Evolutionary conservation across 2,797 vertebrate species (phyloP), one percentile per base, ranked within the genome.

Genomic region (Sarcophilus harrisii): DNA sequence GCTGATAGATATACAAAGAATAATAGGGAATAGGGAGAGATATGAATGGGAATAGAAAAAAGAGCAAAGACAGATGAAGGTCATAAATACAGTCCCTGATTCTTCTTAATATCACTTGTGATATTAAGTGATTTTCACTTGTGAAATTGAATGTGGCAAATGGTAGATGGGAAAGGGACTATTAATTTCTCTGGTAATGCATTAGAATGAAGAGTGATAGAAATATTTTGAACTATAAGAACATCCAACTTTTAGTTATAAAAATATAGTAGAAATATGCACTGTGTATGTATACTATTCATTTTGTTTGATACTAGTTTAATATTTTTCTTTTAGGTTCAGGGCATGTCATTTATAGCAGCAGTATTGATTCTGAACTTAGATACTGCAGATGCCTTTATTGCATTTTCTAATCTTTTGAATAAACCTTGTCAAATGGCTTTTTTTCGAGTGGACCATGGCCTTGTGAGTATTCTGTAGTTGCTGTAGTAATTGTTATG

Each of bases 351-450:
- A 0, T 99, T 99, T 97, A 99, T 99, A 58, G 99, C 99, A 0
- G 99, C 99, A 3, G 99, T 99, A 96, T 97, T 99, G 97, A 99
- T 99, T 98, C 98, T 99, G 95, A 99, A 99, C 98, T 98, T 99
- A 96, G 99, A 99, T 98, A 99, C 99, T 97, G 99, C 99, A 1
- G 99, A 99, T 96, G 99, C 99, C 99, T 99, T 99, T 97, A 99
- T 99, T 96, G 99, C 99, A 97, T 99, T 99, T 97, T 99, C 99
- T 98, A 99, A 99, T 97, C 99, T 99, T 97, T 98, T 99, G 98
- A 99, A 99, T 98, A 99, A 99, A 95, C 99, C 99, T 95, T 99
- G 99, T 99, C 99, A 99, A 98, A 99, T 99, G 99, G 99, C 99
- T 0, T 99, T 99, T 98, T 99, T 99, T 98, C 99, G 99, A 97